Percentiles rank a stretch among this genome's conserved stretches.
Conservation (phyloP, 2,797 vertebrate genomes). For the Stomatorhinus walkeri region DNA sequence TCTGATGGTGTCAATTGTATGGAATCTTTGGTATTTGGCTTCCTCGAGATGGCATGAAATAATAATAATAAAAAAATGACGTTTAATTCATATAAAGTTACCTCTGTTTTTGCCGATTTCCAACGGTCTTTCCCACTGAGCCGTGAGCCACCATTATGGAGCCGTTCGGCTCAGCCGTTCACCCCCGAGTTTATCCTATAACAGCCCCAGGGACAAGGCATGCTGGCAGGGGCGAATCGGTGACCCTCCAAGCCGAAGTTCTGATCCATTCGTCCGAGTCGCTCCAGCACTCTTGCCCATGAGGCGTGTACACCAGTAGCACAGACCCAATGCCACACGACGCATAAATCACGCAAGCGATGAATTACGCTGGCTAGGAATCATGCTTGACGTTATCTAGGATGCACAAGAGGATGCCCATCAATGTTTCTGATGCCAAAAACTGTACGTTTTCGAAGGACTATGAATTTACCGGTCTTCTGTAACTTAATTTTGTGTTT, state of each 20-base stretch:
- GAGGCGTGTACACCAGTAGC: slow-evolving; percentile 40
- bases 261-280: slow-evolving; percentile 32
- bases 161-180: not conserved
- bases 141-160: not conserved
- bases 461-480: slow-evolving; percentile 1
- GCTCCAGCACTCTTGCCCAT: slow-evolving; percentile 17
- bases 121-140: not conserved
- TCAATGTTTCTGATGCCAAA: slow-evolving; percentile 44
- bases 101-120: slow-evolving; percentile 54
- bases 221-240: not conserved
- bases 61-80: slow-evolving; percentile 44
- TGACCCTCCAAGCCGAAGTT: slow-evolving; percentile 48
- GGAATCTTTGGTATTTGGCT: slow-evolving; percentile 65
- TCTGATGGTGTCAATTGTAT: slow-evolving; percentile 61
- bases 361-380: not conserved
- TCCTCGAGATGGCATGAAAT: slow-evolving; percentile 64
- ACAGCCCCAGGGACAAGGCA: slow-evolving; percentile 31
- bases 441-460: not conserved
- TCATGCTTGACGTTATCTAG: not conserved
- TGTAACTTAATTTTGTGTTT: slow-evolving; percentile 13
- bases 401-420: slow-evolving; percentile 35
- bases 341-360: not conserved
- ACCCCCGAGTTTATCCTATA: not conserved
- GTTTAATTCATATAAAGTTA: slow-evolving; percentile 61
- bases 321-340: slow-evolving; percentile 38